Evolutionary conservation across 1,140 invertebrate genomes (phyloP).

Genomic region (Apis laboriosa): DNA sequence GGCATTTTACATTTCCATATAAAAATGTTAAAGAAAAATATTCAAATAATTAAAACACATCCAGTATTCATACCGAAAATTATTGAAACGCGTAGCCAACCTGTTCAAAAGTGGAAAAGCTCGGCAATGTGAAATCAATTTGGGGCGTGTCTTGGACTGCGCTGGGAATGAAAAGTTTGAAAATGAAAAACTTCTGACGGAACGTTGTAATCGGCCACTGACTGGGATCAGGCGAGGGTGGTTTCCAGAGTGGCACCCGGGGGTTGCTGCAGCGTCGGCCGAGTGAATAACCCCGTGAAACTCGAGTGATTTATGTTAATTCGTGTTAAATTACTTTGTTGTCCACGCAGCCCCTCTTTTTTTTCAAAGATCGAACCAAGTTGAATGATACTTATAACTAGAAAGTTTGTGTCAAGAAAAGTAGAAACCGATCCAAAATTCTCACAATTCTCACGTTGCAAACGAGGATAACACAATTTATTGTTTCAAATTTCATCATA

Average conservation of each 20-base stretch:
- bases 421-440: not conserved
- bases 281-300: conserved; percentile 59
- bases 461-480: too few relatives aligned
- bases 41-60: not conserved
- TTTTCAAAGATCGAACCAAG: conserved; percentile 52
- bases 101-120: not conserved
- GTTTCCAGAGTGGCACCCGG: conserved; percentile 34
- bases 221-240: conserved; percentile 37
- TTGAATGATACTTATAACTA: not conserved
- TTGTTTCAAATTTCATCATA: too few relatives aligned
- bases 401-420: conserved; percentile 30
- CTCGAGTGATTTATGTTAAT: conserved; percentile 73
- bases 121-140: conserved; percentile 48
- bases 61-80: not conserved
- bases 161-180: conserved; percentile 57
- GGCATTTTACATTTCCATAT: not conserved
- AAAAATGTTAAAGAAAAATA: not conserved
- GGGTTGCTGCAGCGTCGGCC: conserved; percentile 46
- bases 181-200: conserved; percentile 68
- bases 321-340: conserved; percentile 73
- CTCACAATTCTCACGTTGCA: not conserved
- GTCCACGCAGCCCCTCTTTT: conserved; percentile 54
- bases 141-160: conserved; percentile 26
- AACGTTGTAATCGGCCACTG: conserved; percentile 60
- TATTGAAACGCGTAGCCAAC: not conserved